Percentiles rank a stretch among this genome's conserved stretches.
phyloP scores from a whole-genome alignment of 2,797 vertebrate species.

The Arnoldichthys spilopterus region DNA sequence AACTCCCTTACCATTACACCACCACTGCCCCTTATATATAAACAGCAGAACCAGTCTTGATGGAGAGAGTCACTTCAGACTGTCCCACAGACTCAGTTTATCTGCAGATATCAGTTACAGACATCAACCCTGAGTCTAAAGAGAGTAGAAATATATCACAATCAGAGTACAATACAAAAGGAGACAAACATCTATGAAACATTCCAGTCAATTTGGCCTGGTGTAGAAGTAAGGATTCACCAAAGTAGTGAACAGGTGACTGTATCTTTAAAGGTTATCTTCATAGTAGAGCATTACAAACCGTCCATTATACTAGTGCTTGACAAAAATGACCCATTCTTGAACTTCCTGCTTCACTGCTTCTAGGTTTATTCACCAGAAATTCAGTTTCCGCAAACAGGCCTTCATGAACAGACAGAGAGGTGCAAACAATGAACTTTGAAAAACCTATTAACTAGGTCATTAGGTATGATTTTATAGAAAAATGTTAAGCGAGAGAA shows the following conservation, averaged over 20 bases:
- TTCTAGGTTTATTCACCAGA: not conserved
- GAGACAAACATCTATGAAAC: not conserved
- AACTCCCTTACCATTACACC: too few species aligned
- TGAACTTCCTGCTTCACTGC: not conserved
- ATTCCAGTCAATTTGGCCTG: not conserved
- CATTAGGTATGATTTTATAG: not conserved
- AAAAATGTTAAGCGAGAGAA: not conserved
- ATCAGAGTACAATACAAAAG: not conserved
- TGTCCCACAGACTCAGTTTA: not conserved
- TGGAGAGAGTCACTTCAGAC: not conserved
- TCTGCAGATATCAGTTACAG: not conserved
- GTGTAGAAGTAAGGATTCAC: not conserved
- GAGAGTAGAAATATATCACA: not conserved
- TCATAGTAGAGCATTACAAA: not conserved
- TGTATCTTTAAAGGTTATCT: not conserved
- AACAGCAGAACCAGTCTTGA: too few species aligned
- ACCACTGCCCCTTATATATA: too few species aligned
- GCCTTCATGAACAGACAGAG: not conserved
- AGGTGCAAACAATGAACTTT: not conserved
- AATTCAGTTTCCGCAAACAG: not conserved
- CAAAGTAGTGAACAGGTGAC: not conserved
- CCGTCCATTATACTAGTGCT: too few species aligned
- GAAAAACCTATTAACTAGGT: not conserved
- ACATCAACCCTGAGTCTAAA: not conserved
- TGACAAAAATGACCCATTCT: not conserved